Conservation (phyloP, 2,888 invertebrate species). For the Hecatera dysodea region DNA sequence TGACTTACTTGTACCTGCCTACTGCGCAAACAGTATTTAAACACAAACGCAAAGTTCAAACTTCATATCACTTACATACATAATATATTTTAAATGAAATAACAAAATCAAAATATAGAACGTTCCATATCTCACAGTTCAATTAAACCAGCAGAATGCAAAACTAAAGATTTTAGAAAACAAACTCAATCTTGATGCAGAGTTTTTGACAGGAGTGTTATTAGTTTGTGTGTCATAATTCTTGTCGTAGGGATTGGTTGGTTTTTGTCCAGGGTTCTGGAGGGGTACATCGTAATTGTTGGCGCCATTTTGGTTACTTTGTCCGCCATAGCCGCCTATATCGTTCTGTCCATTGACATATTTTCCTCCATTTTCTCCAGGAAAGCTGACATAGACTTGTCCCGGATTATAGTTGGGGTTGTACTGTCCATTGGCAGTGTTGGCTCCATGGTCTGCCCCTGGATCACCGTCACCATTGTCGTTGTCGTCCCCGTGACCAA, state of each 20-base stretch:
- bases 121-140: background rate
- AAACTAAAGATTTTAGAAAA: background rate
- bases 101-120: background rate
- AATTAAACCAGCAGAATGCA: background rate
- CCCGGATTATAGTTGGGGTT: constrained; percentile 5
- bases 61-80: background rate
- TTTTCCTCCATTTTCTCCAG: constrained; percentile 18
- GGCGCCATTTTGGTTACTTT: constrained; percentile 8
- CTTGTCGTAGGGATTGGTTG: constrained; percentile 17
- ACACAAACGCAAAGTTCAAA: background rate
- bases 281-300: background rate
- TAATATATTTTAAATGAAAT: background rate
- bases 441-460: constrained; percentile 16
- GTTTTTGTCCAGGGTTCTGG: constrained; percentile 32
- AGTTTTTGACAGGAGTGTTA: constrained; percentile 25
- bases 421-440: constrained; percentile 6
- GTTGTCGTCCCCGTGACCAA: constrained; percentile 22
- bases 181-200: constrained; percentile 12
- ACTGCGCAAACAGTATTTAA: background rate
- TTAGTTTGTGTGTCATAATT: constrained; percentile 2
- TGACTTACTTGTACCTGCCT: background rate
- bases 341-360: constrained; percentile 28
- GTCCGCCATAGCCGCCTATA: constrained; percentile 14
- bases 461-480: constrained; percentile 2
- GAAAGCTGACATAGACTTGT: constrained; percentile 1